Evolutionary conservation across 2,888 invertebrate genomes (phyloP).

Genomic region (Chorisops tibialis): DNA sequence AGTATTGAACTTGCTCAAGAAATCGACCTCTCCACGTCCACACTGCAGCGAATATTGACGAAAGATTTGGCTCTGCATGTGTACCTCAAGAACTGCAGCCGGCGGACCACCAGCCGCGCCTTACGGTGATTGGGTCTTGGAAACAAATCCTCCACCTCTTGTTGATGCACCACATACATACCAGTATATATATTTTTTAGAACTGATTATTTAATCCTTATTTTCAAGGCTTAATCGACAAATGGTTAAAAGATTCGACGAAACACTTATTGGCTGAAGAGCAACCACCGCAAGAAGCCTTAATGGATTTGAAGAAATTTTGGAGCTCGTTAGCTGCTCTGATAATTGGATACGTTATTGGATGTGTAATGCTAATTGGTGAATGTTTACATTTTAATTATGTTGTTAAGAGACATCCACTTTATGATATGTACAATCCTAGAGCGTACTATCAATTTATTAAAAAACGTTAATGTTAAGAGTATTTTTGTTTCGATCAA

Average conservation of each 20-base stretch:
- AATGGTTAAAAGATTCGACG: slow-evolving; percentile 77
- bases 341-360: slow-evolving; percentile 64
- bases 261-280: slow-evolving; percentile 58
- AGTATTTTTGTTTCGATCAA: no score
- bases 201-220: not conserved
- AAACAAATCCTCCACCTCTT: no score
- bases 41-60: no score
- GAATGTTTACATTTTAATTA: slow-evolving; percentile 69
- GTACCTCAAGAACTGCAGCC: no score
- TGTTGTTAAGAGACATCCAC: slow-evolving; percentile 63
- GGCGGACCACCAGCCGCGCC: no score
- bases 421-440: slow-evolving; percentile 62
- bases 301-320: slow-evolving; percentile 74
- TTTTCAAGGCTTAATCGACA: slow-evolving; percentile 65
- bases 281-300: slow-evolving; percentile 63
- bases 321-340: slow-evolving; percentile 74
- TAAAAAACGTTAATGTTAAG: not conserved
- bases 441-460: slow-evolving; percentile 41
- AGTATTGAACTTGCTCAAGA: no score
- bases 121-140: no score
- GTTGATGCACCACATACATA: no score
- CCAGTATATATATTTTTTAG: not conserved
- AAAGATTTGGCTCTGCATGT: no score
- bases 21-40: no score
- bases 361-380: slow-evolving; percentile 56